Evolutionary conservation across 1,140 invertebrate genomes (phyloP), one percentile per base, ranked within the genome.

Genomic region (Drosophila sp.): DNA sequence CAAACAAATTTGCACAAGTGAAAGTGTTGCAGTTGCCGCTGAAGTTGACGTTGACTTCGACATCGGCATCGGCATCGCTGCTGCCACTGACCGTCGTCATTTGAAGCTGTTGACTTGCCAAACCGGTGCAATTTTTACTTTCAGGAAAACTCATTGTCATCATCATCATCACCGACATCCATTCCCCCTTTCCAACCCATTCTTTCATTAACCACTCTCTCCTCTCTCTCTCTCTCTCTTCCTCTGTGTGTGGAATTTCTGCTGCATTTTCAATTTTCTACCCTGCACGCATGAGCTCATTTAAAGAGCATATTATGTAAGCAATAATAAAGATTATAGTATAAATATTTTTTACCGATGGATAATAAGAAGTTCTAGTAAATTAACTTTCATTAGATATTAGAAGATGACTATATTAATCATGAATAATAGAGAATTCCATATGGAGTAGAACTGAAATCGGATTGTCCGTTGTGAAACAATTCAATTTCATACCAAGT

Each of bases 51-150:
- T 17, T 4, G 40, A n/a, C n/a, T 23, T 25, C 10, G 44, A 8
- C 3, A 23, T 5, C 10, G 25, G 1, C 55, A 38, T 35, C 62
- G 10, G 11, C 35, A 63, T 38, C 47, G 70, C 50, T 64, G 58
- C 23, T 62, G 66, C 23, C 50, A 60, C 32, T 68, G 65, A 57
- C 23, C 44, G 44, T 60, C 32, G 58, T 60, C 56, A 35, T 25
- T 50, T 50, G 54, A 17, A 33, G 68, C 30, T 57, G 60, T 6
- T 33, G 44, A 47, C 23, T 50, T 50, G 44, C 66, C 56, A 72
- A 61, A 60, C 63, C 70, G 66, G 61, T 62, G 63, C 58, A 41
- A 71, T 72, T 67, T 76, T 67, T 41, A 63, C 71, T 76, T 76
- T 65, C 67, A 65, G 73, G 72, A 76, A 75, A 76, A 62, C 55